Percentiles rank a stretch among this genome's conserved stretches.
Conservation (phyloP, 2,113 vertebrate species). For the Ptyas mucosa region DNA sequence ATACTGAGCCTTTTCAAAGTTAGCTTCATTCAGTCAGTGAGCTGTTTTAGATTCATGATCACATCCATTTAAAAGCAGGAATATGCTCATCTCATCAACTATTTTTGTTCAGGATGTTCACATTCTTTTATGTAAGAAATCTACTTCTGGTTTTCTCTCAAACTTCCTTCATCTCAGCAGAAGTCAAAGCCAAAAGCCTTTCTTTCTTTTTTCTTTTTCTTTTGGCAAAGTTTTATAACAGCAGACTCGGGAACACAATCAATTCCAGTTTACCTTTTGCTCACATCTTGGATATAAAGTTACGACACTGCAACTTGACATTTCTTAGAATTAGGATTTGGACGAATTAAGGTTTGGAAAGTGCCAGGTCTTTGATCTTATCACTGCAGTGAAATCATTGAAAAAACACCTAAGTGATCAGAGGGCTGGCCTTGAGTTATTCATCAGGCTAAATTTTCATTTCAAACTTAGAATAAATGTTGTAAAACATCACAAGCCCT, state of each 20-base stretch:
- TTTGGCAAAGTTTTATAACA: neutral
- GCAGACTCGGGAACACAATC: neutral
- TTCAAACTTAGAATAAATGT: slow-evolving; percentile 28
- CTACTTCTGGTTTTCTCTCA: neutral
- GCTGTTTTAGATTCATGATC: neutral
- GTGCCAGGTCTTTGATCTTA: neutral
- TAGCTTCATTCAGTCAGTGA: neutral
- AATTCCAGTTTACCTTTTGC: neutral
- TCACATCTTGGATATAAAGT: neutral
- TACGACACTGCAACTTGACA: neutral
- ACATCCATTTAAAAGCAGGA: neutral
- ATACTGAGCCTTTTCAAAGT: neutral
- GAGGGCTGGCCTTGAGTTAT: slow-evolving; percentile 16
- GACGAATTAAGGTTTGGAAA: neutral
- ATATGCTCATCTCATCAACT: neutral
- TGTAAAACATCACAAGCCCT: slow-evolving; percentile 29
- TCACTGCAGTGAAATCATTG: neutral
- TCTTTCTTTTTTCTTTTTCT: neutral
- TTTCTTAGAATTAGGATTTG: neutral
- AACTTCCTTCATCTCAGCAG: neutral
- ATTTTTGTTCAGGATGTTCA: neutral
- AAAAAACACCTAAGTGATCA: neutral
- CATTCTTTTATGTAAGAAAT: neutral
- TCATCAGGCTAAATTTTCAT: slow-evolving; percentile 16
- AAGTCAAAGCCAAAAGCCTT: neutral